Evolutionary conservation across 2,888 invertebrate genomes (phyloP), one percentile per base, ranked within the genome.

Genomic region (Metalampra italica): DNA sequence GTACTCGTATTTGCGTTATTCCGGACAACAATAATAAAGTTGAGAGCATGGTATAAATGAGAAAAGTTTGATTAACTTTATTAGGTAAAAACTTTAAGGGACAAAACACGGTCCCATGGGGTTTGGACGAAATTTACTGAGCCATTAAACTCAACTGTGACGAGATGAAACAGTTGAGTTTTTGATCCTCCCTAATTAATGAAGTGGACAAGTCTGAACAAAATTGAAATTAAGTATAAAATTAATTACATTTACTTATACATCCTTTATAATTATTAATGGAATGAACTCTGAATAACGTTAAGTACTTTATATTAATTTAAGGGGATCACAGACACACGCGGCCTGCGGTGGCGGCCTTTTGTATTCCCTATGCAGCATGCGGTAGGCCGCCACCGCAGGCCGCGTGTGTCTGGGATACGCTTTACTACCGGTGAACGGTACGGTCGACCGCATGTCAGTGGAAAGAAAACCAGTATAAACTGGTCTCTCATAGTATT

Each of bases 11-110:
- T 43, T 13, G n/a, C 3, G 11, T 36, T 36, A 34, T 14, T 13
- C 39, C 14, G 11, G 11, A 30, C 36, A 45, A 42, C 42, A 45
- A 49, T 36, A 9, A n/a, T 42, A 29, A 39, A 45, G 36, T 38
- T 39, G 45, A 50, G 53, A 55, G 52, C 51, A 43, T 51, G 47
- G 47, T 52, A 57, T 49, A 54, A 70, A 70, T 56, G 60, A 65
- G 67, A 61, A 64, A 72, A 71, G 56, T 71, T 72, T 52, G 53
- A 57, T 60, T 55, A 68, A 64, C 60, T 60, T 68, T 64, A 64
- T 64, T 62, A 63, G 53, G 50, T 45, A 50, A 47, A 55, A 50
- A 43, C 39, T 56, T 54, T 49, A 50, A 48, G 52, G 56, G 54
- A 53, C 52, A 52, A 55, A 55, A 49, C 40, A 53, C 50, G 43